A percentile compares a stretch with the other conserved stretches of the same genome.
These are phyloP conservation scores for Philhelius pedissequus DNA, from an alignment of 2,888 invertebrate species.

Conservation along the genomic window DNA sequence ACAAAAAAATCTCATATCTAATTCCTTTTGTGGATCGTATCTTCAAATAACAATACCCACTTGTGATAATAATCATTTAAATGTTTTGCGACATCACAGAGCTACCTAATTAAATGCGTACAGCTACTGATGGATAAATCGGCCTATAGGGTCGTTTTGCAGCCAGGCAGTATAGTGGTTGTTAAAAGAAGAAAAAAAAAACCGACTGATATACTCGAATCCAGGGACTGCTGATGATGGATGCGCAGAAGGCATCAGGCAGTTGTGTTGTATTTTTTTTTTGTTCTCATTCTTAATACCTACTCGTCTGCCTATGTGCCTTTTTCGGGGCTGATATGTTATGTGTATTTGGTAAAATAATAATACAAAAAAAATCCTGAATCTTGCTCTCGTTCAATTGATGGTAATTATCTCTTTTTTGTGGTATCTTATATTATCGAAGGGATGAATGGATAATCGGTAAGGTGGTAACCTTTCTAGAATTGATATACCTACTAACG, in stretches of 20 bases:
- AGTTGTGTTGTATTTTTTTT: conserved; percentile 19
- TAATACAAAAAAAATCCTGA: conserved; percentile 23
- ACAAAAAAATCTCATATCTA: conserved; percentile 38
- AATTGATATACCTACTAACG: conserved; percentile 41
- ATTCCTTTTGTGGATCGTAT: conserved; percentile 53
- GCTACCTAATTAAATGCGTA: conserved; percentile 53
- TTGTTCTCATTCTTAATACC: neutral
- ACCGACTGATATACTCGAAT: conserved; percentile 6
- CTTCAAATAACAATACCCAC: conserved; percentile 45
- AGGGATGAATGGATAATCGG: conserved; percentile 55
- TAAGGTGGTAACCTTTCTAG: conserved; percentile 51
- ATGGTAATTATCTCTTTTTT: conserved; percentile 63
- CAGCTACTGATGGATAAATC: conserved; percentile 32
- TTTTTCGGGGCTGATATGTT: neutral
- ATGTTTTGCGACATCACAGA: conserved; percentile 65
- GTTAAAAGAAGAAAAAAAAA: neutral
- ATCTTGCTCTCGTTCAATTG: conserved; percentile 38
- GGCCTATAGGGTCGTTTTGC: conserved; percentile 43
- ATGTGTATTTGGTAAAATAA: neutral
- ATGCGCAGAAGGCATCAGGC: conserved; percentile 32
- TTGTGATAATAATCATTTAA: conserved; percentile 61
- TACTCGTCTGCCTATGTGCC: neutral
- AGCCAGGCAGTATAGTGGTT: conserved; percentile 28
- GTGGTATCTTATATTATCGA: conserved; percentile 54
- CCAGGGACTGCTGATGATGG: conserved; percentile 53